These are phyloP conservation scores for Charanyca ferruginea DNA, from an alignment of 2,888 invertebrate genomes.

Conservation along the genomic window DNA sequence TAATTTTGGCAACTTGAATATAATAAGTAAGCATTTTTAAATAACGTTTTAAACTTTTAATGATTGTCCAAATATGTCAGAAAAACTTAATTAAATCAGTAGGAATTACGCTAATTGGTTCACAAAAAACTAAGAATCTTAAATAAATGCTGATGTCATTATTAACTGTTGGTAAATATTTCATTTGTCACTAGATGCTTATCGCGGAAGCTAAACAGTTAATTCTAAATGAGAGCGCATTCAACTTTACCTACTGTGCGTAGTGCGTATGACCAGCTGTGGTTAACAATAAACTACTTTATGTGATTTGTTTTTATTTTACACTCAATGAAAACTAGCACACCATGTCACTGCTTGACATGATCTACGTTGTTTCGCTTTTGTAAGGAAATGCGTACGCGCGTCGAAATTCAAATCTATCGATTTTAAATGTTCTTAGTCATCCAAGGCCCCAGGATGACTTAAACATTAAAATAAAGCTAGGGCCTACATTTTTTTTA, in stretches of 20 bases:
- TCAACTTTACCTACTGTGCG: conserved; percentile 34
- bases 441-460: not conserved
- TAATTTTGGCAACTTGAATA: conserved; percentile 4
- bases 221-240: conserved; percentile 38
- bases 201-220: conserved; percentile 52
- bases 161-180: conserved; percentile 42
- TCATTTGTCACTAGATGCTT: conserved; percentile 49
- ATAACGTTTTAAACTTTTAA: conserved; percentile 3
- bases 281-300: conserved; percentile 30
- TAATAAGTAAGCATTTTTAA: not conserved
- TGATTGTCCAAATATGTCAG: conserved; percentile 10
- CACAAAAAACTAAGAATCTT: conserved; percentile 17
- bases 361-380: conserved; percentile 15
- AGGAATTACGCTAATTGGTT: conserved; percentile 45
- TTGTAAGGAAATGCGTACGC: conserved; percentile 22
- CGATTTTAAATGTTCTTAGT: conserved; percentile 20
- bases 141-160: conserved; percentile 36
- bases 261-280: conserved; percentile 6
- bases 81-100: conserved; percentile 40
- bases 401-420: conserved; percentile 17
- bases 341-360: conserved; percentile 33
- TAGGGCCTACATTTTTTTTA: no score
- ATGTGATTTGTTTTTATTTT: conserved; percentile 20
- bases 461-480: no score
- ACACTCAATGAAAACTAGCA: conserved; percentile 20